Percentiles rank a stretch among this genome's conserved stretches.
These are phyloP conservation scores for Drosophila watanabei DNA, from an alignment of 1,140 invertebrate species.

Conservation along the genomic window DNA sequence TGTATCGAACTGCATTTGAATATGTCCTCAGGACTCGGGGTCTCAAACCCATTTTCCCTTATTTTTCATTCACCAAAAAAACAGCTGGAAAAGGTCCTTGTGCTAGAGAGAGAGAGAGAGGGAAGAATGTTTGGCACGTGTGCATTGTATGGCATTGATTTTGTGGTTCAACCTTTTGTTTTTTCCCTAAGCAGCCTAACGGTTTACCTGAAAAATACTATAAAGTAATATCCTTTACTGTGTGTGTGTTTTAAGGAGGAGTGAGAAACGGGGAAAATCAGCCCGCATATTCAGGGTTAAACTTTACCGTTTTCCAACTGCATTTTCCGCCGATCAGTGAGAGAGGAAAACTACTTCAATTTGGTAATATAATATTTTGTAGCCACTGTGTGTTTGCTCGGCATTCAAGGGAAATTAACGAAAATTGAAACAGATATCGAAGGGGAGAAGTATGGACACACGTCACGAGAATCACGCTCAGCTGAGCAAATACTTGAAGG, in stretches of 20 bases:
- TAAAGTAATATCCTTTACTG: not conserved
- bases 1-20: constrained; percentile 62
- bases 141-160: constrained; percentile 55
- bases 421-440: constrained; percentile 65
- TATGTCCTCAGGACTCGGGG: constrained; percentile 28
- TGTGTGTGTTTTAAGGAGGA: not conserved
- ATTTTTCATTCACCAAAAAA: constrained; percentile 54
- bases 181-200: constrained; percentile 51
- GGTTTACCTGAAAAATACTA: constrained; percentile 39
- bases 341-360: constrained; percentile 10
- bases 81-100: constrained; percentile 50
- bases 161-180: constrained; percentile 51
- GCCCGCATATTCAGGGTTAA: constrained; percentile 43
- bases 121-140: constrained; percentile 38
- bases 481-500: constrained; percentile 77
- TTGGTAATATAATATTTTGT: constrained; percentile 75
- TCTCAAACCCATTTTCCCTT: constrained; percentile 32
- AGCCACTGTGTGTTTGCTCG: constrained; percentile 60
- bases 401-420: constrained; percentile 61
- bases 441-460: constrained; percentile 15
- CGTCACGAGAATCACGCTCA: constrained; percentile 52
- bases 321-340: constrained; percentile 20
- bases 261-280: constrained; percentile 5
- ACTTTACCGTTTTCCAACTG: constrained; percentile 63
- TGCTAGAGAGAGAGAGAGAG: constrained; percentile 3